Percentiles rank a stretch among this genome's conserved stretches.
phyloP scores from a whole-genome alignment of 2,888 invertebrate species.

The Microchrysa polita region DNA sequence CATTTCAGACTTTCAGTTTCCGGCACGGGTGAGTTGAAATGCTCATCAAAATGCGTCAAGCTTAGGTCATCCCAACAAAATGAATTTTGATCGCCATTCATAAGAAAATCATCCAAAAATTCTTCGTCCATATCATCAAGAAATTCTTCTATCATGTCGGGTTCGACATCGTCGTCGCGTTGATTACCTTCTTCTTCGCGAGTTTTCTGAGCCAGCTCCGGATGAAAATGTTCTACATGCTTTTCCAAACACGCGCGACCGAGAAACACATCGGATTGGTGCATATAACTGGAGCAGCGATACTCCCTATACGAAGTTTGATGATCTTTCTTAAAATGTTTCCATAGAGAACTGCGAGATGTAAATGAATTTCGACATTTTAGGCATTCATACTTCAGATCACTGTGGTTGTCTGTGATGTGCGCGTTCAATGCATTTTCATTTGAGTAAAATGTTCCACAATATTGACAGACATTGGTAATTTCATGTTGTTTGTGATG shows the following conservation, averaged over 20 bases:
- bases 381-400: conserved; percentile 50
- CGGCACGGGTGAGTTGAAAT: conserved; percentile 46
- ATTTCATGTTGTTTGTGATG: conserved; percentile 51
- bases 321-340: conserved; percentile 51
- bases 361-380: conserved; percentile 49
- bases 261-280: conserved; percentile 1
- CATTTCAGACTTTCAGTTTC: background rate
- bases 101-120: conserved; percentile 54
- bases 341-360: conserved; percentile 51
- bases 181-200: background rate
- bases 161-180: conserved; percentile 18
- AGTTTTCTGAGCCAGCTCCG: background rate
- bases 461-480: conserved; percentile 52
- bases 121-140: conserved; percentile 54
- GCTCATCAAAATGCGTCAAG: conserved; percentile 52
- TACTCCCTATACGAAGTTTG: conserved; percentile 48
- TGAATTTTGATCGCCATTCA: conserved; percentile 53
- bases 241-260: conserved; percentile 1
- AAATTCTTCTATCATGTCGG: conserved; percentile 45
- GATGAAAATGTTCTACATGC: conserved; percentile 32
- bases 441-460: conserved; percentile 51
- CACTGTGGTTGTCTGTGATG: conserved; percentile 45
- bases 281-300: conserved; percentile 50
- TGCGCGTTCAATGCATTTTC: conserved; percentile 49
- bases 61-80: conserved; percentile 55